Evolutionary conservation across 2,888 invertebrate species (phyloP), one percentile per base, ranked within the genome.

Genomic region (Hypena proboscidalis): DNA sequence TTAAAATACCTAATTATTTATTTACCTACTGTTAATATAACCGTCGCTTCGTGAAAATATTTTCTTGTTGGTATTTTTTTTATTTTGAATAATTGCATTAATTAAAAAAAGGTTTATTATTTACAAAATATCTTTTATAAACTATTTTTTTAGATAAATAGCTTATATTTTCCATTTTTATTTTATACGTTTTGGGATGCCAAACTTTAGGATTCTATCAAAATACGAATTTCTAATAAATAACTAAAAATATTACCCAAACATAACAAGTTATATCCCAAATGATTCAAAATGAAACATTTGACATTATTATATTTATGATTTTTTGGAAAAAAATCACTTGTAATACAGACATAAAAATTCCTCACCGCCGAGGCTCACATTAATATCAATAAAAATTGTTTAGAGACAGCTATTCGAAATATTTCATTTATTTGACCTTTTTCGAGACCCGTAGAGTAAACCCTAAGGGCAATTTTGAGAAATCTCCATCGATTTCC

Each of bases 401-500:
- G 6, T 36, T 43, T 29, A 20, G 41, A 8, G 13, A 22, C 7
- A 30, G 15, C 9, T 23, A 34, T 29, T 9, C 36, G 20, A 42
- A 44, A 49, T 32, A 42, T 9, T 19, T 23, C 9, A 22, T 19
- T 51, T 49, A 55, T 60, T 44, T 49, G 40, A 54, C 47, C 53
- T 55, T 17, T 26, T 22, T 9, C 35, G 17, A 17, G 23, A 34
- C 30, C 26, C 13, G 11, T 36, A 33, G 30, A 39, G 37, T 48
- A 13, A 11, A 35, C 27, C 34, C 41, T 31, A 37, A 52, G 37
- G 38, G 27, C 10, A 40, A 55, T 74, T 69, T 60, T 42, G 35
- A 51, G 68, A 72, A 74, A 73, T 58, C 31, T 33, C 33, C 29
- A 23, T 23, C 27, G 15, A 52, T 52, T 76, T 74, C 70, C 29